Conservation (phyloP, 2,113 vertebrate genomes). For the Rhombomys opimus region DNA sequence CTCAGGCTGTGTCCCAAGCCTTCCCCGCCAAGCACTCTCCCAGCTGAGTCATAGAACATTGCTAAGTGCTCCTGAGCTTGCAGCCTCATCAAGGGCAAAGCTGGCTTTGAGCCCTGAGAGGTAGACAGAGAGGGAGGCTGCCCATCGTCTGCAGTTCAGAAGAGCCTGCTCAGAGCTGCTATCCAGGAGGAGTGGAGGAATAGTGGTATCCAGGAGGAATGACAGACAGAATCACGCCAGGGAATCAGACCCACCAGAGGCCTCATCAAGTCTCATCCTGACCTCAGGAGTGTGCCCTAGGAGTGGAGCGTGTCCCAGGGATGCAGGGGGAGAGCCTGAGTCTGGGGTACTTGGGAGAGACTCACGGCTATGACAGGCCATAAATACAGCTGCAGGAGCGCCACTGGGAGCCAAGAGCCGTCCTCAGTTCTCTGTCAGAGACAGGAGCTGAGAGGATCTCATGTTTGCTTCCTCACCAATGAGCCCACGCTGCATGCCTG, state of each 20-base stretch:
- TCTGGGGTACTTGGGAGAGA: too few relatives aligned
- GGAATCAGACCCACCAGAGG: neutral
- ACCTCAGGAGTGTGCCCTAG: neutral
- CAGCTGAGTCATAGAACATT: neutral
- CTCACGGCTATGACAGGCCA: rapidly evolving
- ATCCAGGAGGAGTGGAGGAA: neutral
- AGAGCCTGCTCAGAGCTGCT: neutral
- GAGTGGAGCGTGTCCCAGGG: neutral
- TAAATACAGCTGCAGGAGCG: neutral
- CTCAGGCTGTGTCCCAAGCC: rapidly evolving
- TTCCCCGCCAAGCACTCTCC: rapidly evolving
- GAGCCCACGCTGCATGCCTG: too few relatives aligned
- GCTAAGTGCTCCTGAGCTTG: neutral
- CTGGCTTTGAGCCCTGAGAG: neutral
- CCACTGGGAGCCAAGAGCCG: rapidly evolving
- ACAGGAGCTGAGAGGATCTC: neutral
- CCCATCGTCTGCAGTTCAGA: neutral
- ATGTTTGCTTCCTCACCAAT: rapidly evolving
- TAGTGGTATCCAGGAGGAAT: neutral
- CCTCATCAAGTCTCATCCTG: rapidly evolving
- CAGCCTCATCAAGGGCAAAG: neutral
- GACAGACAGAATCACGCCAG: neutral
- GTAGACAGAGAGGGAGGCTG: neutral
- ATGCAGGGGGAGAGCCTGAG: too few relatives aligned
- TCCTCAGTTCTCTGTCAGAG: neutral